phyloP scores from a whole-genome alignment of 35 echinoderm and acorn worm genomes.

The Ophiothrix spiculata region DNA sequence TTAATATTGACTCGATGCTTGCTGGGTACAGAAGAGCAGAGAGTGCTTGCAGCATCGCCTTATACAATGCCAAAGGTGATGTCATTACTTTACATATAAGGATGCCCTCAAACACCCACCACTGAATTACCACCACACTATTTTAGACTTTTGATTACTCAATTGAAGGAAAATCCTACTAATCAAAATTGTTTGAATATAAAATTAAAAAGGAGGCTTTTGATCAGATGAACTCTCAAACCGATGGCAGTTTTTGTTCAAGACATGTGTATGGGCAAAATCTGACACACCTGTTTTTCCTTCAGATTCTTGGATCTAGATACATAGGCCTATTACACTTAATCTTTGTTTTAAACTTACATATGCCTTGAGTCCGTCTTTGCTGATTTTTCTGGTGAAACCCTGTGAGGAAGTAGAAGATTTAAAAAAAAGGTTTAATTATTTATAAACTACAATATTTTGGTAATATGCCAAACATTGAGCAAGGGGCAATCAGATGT shows the following conservation, averaged over 20 bases:
- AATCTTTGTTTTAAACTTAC: neutral
- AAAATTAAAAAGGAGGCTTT: neutral
- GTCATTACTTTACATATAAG: no score
- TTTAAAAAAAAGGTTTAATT: neutral
- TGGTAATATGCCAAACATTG: neutral
- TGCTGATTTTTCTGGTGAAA: neutral
- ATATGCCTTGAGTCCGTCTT: neutral
- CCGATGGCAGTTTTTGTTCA: neutral
- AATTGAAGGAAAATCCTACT: neutral
- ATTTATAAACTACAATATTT: neutral
- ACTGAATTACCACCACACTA: no score
- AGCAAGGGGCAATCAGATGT: neutral
- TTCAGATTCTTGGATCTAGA: neutral
- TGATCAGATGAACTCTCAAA: neutral
- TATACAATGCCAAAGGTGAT: no score
- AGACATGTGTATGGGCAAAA: neutral
- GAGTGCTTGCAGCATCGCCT: no score
- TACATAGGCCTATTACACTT: no score
- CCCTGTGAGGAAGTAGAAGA: neutral
- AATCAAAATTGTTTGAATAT: neutral
- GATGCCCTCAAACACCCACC: no score
- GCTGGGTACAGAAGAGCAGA: no score
- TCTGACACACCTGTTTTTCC: neutral
- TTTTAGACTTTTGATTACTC: no score
- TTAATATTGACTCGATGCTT: no score